Evolutionary conservation across 2,888 invertebrate species (phyloP).

Genomic region (Spodoptera exigua): DNA sequence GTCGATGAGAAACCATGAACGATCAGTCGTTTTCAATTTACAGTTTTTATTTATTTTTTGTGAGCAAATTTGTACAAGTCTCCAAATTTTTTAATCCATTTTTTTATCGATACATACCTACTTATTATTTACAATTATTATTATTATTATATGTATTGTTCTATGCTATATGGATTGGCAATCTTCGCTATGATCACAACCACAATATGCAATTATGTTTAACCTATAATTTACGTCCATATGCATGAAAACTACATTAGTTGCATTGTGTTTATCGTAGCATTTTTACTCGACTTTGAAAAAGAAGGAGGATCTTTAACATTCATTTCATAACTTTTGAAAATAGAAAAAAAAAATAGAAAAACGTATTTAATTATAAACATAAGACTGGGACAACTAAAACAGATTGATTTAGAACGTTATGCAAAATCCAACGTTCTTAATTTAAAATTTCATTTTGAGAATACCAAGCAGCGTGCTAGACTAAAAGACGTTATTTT

Average conservation of each 20-base stretch:
- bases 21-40: slow-evolving; percentile 87
- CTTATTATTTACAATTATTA: slow-evolving; percentile 79
- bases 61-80: slow-evolving; percentile 89
- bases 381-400: no score
- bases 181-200: slow-evolving; percentile 88
- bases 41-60: slow-evolving; percentile 74
- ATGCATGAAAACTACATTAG: slow-evolving; percentile 54
- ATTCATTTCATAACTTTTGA: no score
- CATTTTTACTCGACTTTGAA: no score
- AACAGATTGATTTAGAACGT: no score
- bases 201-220: slow-evolving; percentile 83
- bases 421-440: no score
- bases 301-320: no score
- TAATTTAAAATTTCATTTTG: no score
- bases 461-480: no score
- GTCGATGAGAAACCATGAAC: slow-evolving; percentile 84
- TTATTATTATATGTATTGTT: slow-evolving; percentile 61
- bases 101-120: slow-evolving; percentile 79
- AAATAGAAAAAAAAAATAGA: no score
- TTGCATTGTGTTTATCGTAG: slow-evolving; percentile 51
- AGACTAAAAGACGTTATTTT: no score
- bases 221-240: slow-evolving; percentile 61
- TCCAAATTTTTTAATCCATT: slow-evolving; percentile 76
- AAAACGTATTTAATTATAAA: no score
- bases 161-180: slow-evolving; percentile 85